These are phyloP conservation scores for Muraenolepis orangiensis DNA, from an alignment of 2,797 vertebrate species.

Conservation along the genomic window DNA sequence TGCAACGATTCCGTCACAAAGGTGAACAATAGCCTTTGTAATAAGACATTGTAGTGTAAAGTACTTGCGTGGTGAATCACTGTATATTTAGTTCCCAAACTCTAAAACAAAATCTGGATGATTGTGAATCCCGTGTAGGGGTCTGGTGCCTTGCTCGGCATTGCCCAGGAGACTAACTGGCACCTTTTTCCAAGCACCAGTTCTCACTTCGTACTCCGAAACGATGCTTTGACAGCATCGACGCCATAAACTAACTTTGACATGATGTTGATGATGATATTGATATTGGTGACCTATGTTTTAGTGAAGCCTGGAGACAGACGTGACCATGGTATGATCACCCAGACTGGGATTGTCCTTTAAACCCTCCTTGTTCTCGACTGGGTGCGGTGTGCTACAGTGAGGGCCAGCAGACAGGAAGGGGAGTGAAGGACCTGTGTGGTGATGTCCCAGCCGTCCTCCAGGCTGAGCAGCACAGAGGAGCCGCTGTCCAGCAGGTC, in stretches of 20 bases:
- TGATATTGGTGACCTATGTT: background rate
- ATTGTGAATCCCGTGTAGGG: no score
- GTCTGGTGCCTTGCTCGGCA: no score
- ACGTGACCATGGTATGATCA: background rate
- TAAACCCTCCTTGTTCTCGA: background rate
- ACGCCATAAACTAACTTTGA: background rate
- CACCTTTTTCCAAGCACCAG: no score
- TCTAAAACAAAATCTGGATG: no score
- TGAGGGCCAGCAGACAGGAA: background rate
- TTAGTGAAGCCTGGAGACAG: background rate
- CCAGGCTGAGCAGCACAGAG: slow-evolving; percentile 93
- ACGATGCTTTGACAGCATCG: background rate
- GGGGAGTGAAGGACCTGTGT: slow-evolving; percentile 77
- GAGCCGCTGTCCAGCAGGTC: slow-evolving; percentile 94
- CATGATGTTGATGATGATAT: no score
- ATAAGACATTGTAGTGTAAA: background rate
- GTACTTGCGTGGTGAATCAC: background rate
- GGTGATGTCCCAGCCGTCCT: slow-evolving; percentile 98
- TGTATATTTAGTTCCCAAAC: no score
- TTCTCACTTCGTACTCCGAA: no score
- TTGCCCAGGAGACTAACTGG: no score
- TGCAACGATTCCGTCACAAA: background rate
- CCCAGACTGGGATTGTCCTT: no score
- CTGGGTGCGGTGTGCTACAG: background rate
- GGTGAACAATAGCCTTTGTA: background rate